phyloP scores from a whole-genome alignment of 2,113 vertebrate genomes.

The Gopherus evgoodei region DNA sequence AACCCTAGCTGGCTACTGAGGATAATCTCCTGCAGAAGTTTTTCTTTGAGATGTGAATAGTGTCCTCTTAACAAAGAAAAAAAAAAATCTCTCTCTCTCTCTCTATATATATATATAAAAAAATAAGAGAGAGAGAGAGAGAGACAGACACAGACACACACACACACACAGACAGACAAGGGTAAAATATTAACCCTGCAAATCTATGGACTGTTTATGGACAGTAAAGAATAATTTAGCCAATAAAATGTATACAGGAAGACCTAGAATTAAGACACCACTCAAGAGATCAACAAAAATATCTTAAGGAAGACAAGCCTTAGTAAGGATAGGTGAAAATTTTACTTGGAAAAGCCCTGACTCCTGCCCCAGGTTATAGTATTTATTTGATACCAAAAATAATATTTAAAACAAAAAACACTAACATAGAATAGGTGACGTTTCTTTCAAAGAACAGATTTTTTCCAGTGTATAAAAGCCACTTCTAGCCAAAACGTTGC shows the following conservation, averaged over 20 bases:
- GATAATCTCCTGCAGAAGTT: no score
- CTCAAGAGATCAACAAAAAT: background rate
- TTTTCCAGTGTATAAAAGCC: background rate
- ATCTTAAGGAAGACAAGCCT: background rate
- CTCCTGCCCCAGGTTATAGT: background rate
- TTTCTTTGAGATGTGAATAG: background rate
- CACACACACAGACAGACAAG: no score
- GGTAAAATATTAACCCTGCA: background rate
- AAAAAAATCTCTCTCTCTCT: no score
- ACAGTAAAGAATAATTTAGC: background rate
- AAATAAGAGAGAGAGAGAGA: no score
- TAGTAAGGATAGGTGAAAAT: background rate
- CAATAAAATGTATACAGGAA: background rate
- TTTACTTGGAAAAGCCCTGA: background rate
- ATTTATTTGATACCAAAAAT: background rate
- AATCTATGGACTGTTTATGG: background rate
- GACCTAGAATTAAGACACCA: background rate
- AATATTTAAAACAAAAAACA: background rate
- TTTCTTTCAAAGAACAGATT: background rate
- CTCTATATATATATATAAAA: no score
- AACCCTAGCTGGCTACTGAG: background rate
- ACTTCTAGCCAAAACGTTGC: background rate
- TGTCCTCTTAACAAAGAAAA: background rate
- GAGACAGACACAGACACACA: no score
- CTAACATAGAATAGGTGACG: no score